Conservation (phyloP, 2,888 invertebrate species). For the Thymelicus lineola region DNA sequence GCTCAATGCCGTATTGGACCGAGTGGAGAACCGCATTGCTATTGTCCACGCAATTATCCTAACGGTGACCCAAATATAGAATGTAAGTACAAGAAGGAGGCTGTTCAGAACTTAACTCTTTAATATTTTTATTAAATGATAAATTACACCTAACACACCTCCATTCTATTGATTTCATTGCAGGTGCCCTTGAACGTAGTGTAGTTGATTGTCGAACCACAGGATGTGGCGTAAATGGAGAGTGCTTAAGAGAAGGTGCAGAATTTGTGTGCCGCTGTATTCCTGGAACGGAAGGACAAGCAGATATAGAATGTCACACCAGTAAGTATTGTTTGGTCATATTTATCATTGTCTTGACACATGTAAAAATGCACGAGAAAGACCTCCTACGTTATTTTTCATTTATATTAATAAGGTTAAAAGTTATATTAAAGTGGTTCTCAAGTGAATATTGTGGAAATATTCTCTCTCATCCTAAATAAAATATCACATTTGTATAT, state of each 20-base stretch:
- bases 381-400: slow-evolving; percentile 34
- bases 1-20: slow-evolving; percentile 91
- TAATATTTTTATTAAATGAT: not conserved
- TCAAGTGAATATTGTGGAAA: slow-evolving; percentile 11
- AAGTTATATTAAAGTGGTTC: slow-evolving; percentile 3
- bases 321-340: slow-evolving; percentile 66
- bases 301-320: slow-evolving; percentile 88
- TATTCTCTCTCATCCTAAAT: slow-evolving; percentile 10
- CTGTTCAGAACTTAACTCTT: slow-evolving; percentile 14
- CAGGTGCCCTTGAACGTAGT: slow-evolving; percentile 85
- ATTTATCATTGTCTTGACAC: slow-evolving; percentile 54
- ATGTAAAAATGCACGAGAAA: slow-evolving; percentile 82
- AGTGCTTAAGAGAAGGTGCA: slow-evolving; percentile 93
- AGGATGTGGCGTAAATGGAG: slow-evolving; percentile 94
- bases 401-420: slow-evolving; percentile 11
- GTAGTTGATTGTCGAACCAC: slow-evolving; percentile 92
- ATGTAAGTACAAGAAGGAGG: slow-evolving; percentile 86
- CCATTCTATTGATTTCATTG: slow-evolving; percentile 5
- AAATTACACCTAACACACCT: not conserved
- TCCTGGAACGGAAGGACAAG: slow-evolving; percentile 89
- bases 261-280: slow-evolving; percentile 93
- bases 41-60: slow-evolving; percentile 93
- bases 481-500: slow-evolving; percentile 29
- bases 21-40: slow-evolving; percentile 91
- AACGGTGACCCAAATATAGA: slow-evolving; percentile 93